These are phyloP conservation scores for Sula dactylatra DNA, from an alignment of 2,113 vertebrate species.

Conservation along the genomic window DNA sequence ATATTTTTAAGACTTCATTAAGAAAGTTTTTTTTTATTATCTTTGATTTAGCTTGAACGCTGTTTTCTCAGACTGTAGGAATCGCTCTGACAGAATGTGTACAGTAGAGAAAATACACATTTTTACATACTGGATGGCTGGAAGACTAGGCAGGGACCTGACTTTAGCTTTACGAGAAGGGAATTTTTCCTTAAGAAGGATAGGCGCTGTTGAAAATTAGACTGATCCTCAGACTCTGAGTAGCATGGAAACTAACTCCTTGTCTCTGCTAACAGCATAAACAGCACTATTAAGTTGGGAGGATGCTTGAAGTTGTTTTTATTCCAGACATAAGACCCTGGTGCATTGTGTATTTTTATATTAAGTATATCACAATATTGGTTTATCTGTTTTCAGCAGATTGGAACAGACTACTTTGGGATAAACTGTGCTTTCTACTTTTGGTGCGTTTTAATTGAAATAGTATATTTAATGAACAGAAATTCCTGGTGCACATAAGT, in stretches of 20 bases:
- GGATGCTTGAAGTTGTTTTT: not conserved
- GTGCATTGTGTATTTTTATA: not conserved
- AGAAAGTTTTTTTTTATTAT: not conserved
- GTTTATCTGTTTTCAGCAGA: not conserved
- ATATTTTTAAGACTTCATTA: not conserved
- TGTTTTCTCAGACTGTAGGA: not conserved
- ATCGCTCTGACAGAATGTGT: not conserved
- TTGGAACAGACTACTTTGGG: not conserved
- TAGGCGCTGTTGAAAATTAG: not conserved
- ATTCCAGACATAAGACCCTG: not conserved
- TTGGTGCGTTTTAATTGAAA: not conserved
- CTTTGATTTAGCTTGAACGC: not conserved
- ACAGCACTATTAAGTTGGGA: not conserved
- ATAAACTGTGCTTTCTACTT: not conserved
- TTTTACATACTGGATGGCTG: not conserved
- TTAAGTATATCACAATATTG: not conserved
- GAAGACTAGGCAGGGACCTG: not conserved
- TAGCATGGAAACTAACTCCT: not conserved
- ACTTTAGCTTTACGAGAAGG: not conserved
- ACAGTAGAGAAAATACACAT: not conserved
- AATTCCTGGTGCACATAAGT: not conserved
- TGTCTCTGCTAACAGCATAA: not conserved
- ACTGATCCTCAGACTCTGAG: not conserved
- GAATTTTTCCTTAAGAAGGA: not conserved
- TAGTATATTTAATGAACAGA: not conserved